Evolutionary conservation across 2,888 invertebrate species (phyloP), one percentile per base, ranked within the genome.

Genomic region (Lepidocyrtoides sp.): DNA sequence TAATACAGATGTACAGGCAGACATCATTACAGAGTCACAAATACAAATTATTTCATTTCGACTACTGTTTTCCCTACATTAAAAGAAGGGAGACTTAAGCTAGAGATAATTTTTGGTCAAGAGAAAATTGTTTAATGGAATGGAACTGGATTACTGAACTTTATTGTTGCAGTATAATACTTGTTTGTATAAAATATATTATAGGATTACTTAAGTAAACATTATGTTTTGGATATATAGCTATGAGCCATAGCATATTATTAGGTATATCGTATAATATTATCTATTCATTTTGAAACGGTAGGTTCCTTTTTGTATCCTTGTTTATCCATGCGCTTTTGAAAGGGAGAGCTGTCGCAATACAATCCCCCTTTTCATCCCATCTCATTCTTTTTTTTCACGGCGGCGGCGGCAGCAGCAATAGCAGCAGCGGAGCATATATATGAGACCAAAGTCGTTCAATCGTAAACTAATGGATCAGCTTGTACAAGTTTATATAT

Each of bases 91-190:
- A 29, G 29, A 66, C 41, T 29, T 41, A 87, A 75, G 57, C 23
- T 51, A 57, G 32, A 26, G 77, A 60, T 79, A 77, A 66, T 88
- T 82, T 79, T 88, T 88, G 88, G 88, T 88, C 88, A 82, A 86
- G 87, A 87, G 36, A 72, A 83, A 89, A 69, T 69, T 88, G 88
- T 48, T 89, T 83, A 89, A 89, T 89, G 89, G 89, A 89, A 89
- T 89, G 89, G 83, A 89, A 75, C 83, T 60, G 89, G 89, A 83
- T 82, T 85, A 41, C 87, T 75, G 51, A 77, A 77, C 77, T 77
- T 77, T 51, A 77, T 77, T 77, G 77, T 77, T 77, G 48, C 29
- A 77, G 48, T 77, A 77, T 77, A 77, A 77, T 77, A 77, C 77
- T 77, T 77, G 7, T 57, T 26, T 75, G 81, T 81, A 81, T 48